phyloP scores from a whole-genome alignment of 2,888 invertebrate genomes.

The Leucophora obtusa region DNA sequence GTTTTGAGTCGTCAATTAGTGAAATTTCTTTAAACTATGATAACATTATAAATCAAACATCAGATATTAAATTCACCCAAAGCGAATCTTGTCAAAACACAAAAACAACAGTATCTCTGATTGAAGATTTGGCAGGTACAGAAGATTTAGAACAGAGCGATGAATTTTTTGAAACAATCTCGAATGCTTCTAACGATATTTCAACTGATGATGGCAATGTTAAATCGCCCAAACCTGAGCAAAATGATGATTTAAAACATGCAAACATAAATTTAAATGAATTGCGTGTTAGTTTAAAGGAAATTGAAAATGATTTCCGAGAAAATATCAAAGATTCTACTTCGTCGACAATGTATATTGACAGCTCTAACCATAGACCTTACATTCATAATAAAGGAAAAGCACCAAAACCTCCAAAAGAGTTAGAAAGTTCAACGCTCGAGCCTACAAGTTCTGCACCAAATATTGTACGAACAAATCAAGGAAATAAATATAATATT shows the following conservation, averaged over 20 bases:
- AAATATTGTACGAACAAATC: conserved; percentile 26
- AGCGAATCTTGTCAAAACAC: conserved; percentile 1
- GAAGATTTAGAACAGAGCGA: conserved; percentile 33
- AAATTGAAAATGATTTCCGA: conserved; percentile 72
- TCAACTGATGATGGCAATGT: conserved; percentile 17
- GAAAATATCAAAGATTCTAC: conserved; percentile 67
- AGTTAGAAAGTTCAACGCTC: neutral
- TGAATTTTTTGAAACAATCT: conserved; percentile 58
- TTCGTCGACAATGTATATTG: conserved; percentile 30
- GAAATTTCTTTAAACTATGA: neutral
- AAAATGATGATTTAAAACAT: neutral
- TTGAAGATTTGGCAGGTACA: neutral
- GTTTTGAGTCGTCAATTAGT: neutral
- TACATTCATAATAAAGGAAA: conserved; percentile 74
- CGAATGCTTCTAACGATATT: conserved; percentile 24
- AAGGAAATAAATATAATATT: conserved; percentile 26
- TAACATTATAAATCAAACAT: neutral
- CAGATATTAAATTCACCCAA: conserved; percentile 4
- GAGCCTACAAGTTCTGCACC: neutral
- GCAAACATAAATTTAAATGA: conserved; percentile 68
- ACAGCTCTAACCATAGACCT: conserved; percentile 58
- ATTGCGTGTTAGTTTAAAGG: conserved; percentile 70
- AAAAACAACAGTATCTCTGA: neutral
- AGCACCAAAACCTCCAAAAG: conserved; percentile 73
- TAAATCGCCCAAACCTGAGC: conserved; percentile 50